Evolutionary conservation across 1,140 invertebrate genomes (phyloP), one percentile per base, ranked within the genome.

Genomic region (Drosophila tsacasi): DNA sequence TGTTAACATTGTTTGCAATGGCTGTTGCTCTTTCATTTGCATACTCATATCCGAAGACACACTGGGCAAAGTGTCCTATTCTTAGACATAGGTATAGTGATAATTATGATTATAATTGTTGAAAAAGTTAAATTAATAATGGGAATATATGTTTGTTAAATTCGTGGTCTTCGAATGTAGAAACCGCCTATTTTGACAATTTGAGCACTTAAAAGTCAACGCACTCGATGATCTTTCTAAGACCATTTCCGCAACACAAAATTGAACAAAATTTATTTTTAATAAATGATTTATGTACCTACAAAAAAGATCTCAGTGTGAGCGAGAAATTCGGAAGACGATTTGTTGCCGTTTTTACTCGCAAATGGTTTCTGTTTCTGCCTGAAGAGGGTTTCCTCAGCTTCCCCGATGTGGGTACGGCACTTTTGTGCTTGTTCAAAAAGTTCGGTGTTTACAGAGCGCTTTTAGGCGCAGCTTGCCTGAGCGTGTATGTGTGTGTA

Each of bases 401-500:
- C 19, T 32, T 66, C 66, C 19, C 37, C 59, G 49, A 30, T 52
- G 59, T 75, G 60, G 47, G 54, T 65, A 58, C 57, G 76, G 83
- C 80, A 89, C 72, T 78, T 84, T 84, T 83, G 81, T 84, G 76
- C 72, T 64, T 61, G 44, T 65, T 69, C 27, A 50, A 86, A 85
- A 86, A 86, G 60, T 86, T 86, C 49, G 50, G 35, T 87, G 71
- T 86, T 86, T 86, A 61, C 83, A 55, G 50, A 86, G 72, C 71
- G 83, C 83, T 86, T 79, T 87, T 79, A 76, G 83, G 79, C 78
- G 62, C 46, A 74, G 81, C 50, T 60, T 42, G 49, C 37, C 8
- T 47, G 46, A 46, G 52, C 15, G 44, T 55, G 19, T 75, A 39
- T 61, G 60, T 81, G 42, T 61, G 71, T 80, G 84, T 89, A 87